phyloP scores from a whole-genome alignment of 2,797 vertebrate genomes.

The Urophycis tenuis region DNA sequence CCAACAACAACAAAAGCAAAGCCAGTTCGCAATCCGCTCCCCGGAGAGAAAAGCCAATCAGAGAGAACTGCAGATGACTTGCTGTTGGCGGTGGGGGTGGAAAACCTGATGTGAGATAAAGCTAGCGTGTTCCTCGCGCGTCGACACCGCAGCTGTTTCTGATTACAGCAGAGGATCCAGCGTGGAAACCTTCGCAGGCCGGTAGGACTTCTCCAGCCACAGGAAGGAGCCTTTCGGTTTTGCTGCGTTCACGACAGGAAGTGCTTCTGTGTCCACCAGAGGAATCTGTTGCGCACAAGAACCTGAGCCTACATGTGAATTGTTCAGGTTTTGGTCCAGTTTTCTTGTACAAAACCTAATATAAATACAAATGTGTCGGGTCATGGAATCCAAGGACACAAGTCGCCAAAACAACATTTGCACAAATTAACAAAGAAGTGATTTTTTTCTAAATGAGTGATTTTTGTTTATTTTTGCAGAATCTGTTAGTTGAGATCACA shows the following conservation, averaged over 20 bases:
- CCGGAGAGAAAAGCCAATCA: conserved; percentile 21
- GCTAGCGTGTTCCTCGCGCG: conserved; percentile 39
- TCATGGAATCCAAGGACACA: no score
- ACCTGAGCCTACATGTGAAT: no score
- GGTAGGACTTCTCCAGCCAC: conserved; percentile 29
- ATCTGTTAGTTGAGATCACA: no score
- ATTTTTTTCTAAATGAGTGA: no score
- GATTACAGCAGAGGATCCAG: conserved; percentile 49
- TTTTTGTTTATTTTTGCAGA: no score
- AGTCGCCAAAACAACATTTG: no score
- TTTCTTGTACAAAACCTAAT: no score
- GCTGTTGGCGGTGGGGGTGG: conserved; percentile 38
- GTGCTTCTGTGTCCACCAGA: not conserved
- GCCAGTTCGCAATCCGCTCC: conserved; percentile 27
- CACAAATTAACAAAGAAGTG: no score
- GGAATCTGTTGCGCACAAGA: not conserved
- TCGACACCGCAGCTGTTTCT: conserved; percentile 45
- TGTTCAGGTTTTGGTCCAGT: no score
- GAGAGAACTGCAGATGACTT: conserved; percentile 30
- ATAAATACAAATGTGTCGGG: no score
- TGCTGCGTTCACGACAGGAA: conserved; percentile 23
- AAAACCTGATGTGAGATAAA: conserved; percentile 49
- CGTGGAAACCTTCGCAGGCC: conserved; percentile 48
- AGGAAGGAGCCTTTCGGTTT: conserved; percentile 22
- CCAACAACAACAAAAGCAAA: conserved; percentile 20